These are phyloP conservation scores for Chymomyza fuscimana DNA, from an alignment of 2,888 invertebrate genomes.

Conservation along the genomic window DNA sequence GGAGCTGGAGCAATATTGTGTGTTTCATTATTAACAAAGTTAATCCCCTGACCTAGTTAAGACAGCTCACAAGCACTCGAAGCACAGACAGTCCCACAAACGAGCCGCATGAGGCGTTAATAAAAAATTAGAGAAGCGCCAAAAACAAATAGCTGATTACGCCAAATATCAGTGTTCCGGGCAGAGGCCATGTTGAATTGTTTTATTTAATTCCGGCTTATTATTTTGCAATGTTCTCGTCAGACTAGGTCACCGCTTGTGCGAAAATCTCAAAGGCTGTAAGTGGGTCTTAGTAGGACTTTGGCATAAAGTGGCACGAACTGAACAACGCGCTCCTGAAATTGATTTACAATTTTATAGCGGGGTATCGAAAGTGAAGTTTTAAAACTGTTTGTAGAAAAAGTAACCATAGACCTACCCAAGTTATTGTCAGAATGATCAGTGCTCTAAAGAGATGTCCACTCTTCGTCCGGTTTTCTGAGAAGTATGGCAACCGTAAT, in stretches of 20 bases:
- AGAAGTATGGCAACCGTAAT: no score
- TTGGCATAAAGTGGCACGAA: background rate
- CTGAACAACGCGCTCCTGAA: background rate
- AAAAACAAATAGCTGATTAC: conserved; percentile 51
- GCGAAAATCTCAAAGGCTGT: background rate
- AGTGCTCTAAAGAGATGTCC: no score
- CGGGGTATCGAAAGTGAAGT: no score
- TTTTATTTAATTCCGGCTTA: conserved; percentile 44
- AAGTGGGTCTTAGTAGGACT: background rate
- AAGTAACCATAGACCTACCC: no score
- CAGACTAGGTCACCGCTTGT: background rate
- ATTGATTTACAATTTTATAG: background rate
- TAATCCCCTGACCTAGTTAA: conserved; percentile 68
- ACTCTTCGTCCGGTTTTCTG: no score
- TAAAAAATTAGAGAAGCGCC: conserved; percentile 47
- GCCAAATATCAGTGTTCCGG: conserved; percentile 35
- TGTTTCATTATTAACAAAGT: conserved; percentile 69
- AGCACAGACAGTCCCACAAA: conserved; percentile 10
- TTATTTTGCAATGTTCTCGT: conserved; percentile 13
- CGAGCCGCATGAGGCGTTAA: conserved; percentile 43
- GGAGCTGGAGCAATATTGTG: conserved; percentile 56
- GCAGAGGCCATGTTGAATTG: conserved; percentile 29
- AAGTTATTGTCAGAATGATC: no score
- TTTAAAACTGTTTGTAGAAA: no score
- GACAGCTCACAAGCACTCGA: conserved; percentile 28